phyloP scores from a whole-genome alignment of 2,797 vertebrate species.

The Etheostoma nigrum region DNA sequence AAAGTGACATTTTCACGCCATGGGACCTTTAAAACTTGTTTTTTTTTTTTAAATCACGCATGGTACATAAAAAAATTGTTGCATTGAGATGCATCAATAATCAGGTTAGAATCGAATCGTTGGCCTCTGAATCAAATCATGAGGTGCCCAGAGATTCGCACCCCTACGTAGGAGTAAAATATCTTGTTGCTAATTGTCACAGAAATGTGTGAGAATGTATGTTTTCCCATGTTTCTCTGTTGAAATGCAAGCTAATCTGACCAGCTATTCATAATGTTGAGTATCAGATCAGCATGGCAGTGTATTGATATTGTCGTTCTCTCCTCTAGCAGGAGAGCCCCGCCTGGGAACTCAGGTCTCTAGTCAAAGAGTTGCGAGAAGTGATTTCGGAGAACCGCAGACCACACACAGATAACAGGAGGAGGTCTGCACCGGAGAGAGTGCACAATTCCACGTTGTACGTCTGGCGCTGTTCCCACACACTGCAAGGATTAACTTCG shows the following conservation, averaged over 20 bases:
- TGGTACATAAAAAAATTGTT: no score
- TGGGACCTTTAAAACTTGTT: no score
- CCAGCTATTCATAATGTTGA: not conserved
- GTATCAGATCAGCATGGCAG: not conserved
- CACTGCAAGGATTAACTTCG: slow-evolving; percentile 57
- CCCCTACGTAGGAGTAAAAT: slow-evolving; percentile 1
- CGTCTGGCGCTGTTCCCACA: slow-evolving; percentile 61
- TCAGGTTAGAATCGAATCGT: no score
- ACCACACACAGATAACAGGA: slow-evolving; percentile 65
- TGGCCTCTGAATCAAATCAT: no score
- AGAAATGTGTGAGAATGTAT: not conserved
- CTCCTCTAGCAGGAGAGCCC: slow-evolving; percentile 74
- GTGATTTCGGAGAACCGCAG: slow-evolving; percentile 73
- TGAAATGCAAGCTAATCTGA: slow-evolving; percentile 1
- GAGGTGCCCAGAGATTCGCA: no score
- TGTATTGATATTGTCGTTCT: slow-evolving; percentile 29
- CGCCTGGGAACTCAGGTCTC: slow-evolving; percentile 76
- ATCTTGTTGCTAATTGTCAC: not conserved
- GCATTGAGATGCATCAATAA: no score
- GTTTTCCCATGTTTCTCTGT: not conserved
- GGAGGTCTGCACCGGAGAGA: slow-evolving; percentile 71
- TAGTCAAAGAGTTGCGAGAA: slow-evolving; percentile 78
- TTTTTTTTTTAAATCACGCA: no score
- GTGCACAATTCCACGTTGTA: slow-evolving; percentile 61
- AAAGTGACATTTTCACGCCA: no score